Conservation (phyloP, 2,113 vertebrate species). For the Himantopus leucocephalus region DNA sequence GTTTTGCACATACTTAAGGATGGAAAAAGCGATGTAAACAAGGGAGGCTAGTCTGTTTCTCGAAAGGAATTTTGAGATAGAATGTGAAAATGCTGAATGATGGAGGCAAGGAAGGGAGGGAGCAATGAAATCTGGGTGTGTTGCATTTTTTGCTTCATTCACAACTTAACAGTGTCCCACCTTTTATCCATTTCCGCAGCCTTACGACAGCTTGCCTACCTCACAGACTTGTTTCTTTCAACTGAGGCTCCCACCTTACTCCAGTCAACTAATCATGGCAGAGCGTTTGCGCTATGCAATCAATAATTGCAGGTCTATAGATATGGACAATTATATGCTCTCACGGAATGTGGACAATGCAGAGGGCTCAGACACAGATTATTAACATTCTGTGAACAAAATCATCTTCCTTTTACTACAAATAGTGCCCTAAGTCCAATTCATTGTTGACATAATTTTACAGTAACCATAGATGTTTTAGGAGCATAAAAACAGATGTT, state of each 20-base stretch:
- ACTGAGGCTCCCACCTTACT: constrained; percentile 85
- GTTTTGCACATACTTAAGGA: not conserved
- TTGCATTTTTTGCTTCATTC: not conserved
- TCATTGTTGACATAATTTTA: constrained; percentile 63
- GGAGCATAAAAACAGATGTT: constrained; percentile 69
- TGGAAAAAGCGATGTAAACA: not conserved
- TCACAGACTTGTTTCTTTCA: constrained; percentile 92
- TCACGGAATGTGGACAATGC: constrained; percentile 86
- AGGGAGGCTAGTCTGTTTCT: not conserved
- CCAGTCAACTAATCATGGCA: constrained; percentile 84
- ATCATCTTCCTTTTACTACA: constrained; percentile 34
- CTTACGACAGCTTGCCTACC: constrained; percentile 89
- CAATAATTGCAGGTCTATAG: constrained; percentile 88
- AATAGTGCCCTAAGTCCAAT: constrained; percentile 44
- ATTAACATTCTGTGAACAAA: constrained; percentile 71
- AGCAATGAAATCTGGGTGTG: not conserved
- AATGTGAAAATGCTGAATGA: not conserved
- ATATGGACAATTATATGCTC: constrained; percentile 91
- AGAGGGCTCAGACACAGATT: constrained; percentile 88
- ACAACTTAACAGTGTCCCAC: not conserved
- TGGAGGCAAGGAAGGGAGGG: not conserved
- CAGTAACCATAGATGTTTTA: constrained; percentile 78
- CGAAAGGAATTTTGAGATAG: not conserved
- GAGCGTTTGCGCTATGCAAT: constrained; percentile 88
- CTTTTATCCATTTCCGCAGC: constrained; percentile 70